Conservation (phyloP, 1,140 invertebrate genomes). For the Sycobia sp. region DNA sequence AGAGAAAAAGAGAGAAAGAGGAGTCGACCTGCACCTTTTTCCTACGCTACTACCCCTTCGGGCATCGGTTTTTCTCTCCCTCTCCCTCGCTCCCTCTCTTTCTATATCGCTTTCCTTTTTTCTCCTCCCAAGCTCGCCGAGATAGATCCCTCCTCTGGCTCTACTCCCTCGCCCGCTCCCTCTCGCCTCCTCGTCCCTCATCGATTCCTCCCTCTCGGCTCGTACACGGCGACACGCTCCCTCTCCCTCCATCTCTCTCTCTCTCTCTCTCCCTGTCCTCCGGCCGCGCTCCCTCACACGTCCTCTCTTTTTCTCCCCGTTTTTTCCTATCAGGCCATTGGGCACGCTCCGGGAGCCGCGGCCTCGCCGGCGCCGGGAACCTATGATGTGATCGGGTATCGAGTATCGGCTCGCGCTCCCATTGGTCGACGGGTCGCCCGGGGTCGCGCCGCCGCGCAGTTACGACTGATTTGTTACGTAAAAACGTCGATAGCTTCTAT, state of each 20-base stretch:
- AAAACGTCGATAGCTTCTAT: slow-evolving; percentile 64
- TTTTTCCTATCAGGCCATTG: slow-evolving; percentile 57
- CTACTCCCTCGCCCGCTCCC: slow-evolving; percentile 32
- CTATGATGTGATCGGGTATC: slow-evolving; percentile 63
- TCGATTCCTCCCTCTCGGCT: slow-evolving; percentile 46
- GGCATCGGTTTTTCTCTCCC: slow-evolving; percentile 31
- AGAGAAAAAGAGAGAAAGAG: slow-evolving; percentile 45
- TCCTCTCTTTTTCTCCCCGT: slow-evolving; percentile 35
- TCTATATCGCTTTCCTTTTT: slow-evolving; percentile 31
- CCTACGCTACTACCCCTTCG: slow-evolving; percentile 29
- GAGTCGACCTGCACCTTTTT: slow-evolving; percentile 39
- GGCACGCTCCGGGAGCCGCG: slow-evolving; percentile 51
- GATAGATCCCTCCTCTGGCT: slow-evolving; percentile 38
- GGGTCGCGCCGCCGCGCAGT: slow-evolving; percentile 56
- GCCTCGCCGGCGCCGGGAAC: slow-evolving; percentile 50
- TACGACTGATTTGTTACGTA: slow-evolving; percentile 64
- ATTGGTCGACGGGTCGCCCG: slow-evolving; percentile 56
- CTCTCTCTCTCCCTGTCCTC: slow-evolving; percentile 42
- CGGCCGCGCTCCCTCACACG: not conserved
- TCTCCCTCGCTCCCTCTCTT: slow-evolving; percentile 31
- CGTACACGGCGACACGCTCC: slow-evolving; percentile 4
- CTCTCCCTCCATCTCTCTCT: slow-evolving; percentile 38
- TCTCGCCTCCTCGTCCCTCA: slow-evolving; percentile 42
- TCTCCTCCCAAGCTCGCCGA: slow-evolving; percentile 38
- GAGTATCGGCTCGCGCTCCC: slow-evolving; percentile 60